Base-by-base conservation (phyloP, 2,888 invertebrate species). In the Parnassius orleans region DNA sequence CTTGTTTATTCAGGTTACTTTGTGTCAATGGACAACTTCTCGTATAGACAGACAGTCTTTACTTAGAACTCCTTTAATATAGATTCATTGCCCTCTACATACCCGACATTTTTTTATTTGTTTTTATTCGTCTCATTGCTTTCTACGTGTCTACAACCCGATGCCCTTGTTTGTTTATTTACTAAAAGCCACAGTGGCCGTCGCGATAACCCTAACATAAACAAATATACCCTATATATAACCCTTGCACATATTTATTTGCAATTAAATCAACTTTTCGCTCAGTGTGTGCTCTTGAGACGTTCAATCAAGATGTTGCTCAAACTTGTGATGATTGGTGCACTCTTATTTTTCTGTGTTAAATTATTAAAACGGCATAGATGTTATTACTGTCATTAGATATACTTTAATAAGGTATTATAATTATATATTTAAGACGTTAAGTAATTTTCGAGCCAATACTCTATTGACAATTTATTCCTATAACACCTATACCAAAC, bases 301-400 rank as follows among this genome's bases (percentile, higher is more conserved):
- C 10, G 67, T 67, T 54, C 72, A 73, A 75, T 75, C 75, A 79
- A 68, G 15, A 87, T 90, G 90, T 76, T 90, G 69, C 73, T 91
- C 1, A 91, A 91, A 72, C 69, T 91, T 11, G 83, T 83, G 5
- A 64, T 91, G n/a, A 70, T 91, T 52, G 87, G 90, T 71, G 79
- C 74, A 58, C 64, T 90, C 0, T 75, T 87, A 71, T 86, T 88
- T 65, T 72, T 89, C 66, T 87, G 86, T 76, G 77, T 86, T 10
- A 90, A 89, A 73, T 67, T 89, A 66, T 68, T 90, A 33, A 83
- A 81, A 19, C 74, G 72, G 24, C 70, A 75, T 47, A 76, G 71
- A 68, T 83, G 80, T 63, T 78, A 72, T 65, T 74, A 81, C 69
- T 82, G 76, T 69, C 71, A 82, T 72, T 80, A 78, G 53, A 24